phyloP scores from a whole-genome alignment of 2,888 invertebrate genomes.

The Mesorhabditis belari region DNA sequence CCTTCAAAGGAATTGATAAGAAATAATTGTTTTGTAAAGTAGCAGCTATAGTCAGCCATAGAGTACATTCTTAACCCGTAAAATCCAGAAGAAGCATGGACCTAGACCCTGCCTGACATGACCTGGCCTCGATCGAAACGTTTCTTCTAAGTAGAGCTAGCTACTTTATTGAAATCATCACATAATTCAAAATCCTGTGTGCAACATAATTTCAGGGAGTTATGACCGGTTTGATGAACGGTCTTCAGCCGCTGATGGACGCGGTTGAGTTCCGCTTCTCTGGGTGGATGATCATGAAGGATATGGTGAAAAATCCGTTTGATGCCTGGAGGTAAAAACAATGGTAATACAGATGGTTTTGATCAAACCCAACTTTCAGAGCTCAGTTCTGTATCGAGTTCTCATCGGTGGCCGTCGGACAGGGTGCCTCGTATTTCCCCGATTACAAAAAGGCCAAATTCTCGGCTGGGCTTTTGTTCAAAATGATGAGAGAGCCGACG shows the following conservation, averaged over 20 bases:
- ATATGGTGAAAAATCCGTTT: not conserved
- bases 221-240: not conserved
- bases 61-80: no score
- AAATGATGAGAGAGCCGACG: constrained; percentile 51
- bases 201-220: no score
- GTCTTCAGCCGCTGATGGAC: not conserved
- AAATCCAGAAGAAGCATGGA: no score
- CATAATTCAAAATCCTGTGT: no score
- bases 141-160: no score
- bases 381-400: not conserved
- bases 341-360: no score
- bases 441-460: constrained; percentile 54
- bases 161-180: no score
- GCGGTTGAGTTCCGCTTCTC: not conserved
- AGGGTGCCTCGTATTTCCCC: constrained; percentile 52
- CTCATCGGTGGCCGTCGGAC: constrained; percentile 50
- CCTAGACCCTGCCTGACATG: no score
- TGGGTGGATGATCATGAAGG: not conserved
- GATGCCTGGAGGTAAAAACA: not conserved
- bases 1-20: no score
- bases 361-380: not conserved
- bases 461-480: constrained; percentile 54
- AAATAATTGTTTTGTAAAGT: no score
- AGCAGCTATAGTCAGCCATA: no score
- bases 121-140: no score